Base-by-base conservation (phyloP, 1,140 invertebrate genomes). In the Cydia pomonella region DNA sequence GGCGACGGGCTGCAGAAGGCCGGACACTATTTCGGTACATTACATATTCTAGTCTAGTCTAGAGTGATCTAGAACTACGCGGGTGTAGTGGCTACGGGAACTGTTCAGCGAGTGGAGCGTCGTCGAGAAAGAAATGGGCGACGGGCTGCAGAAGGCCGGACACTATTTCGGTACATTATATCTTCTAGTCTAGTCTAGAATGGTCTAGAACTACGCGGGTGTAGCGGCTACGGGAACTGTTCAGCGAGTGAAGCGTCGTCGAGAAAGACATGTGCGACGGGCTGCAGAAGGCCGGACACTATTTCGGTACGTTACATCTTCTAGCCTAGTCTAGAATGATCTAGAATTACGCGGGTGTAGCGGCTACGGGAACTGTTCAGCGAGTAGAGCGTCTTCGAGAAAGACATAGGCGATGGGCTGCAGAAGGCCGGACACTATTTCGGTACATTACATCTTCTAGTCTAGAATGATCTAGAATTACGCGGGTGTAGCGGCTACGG, bases 31-130 rank as follows among this genome's bases (percentile, higher is more conserved):
- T 93, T 95, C 81, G 93, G 93, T 93, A 80, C 76, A 76, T 76
- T 27, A 69, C 33, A n/a, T n/a, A n/a, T n/a, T n/a, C n/a, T n/a
- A n/a, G n/a, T n/a, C n/a, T n/a, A n/a, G n/a, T n/a, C n/a, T n/a
- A n/a, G n/a, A n/a, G n/a, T n/a, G n/a, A n/a, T n/a, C n/a, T n/a
- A n/a, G n/a, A n/a, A n/a, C n/a, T n/a, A n/a, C n/a, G n/a, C n/a
- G n/a, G n/a, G n/a, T n/a, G n/a, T n/a, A n/a, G n/a, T n/a, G n/a
- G n/a, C 91, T 97, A 97, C 87, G 96, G 97, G 94, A 96, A 74
- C 94, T 97, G 29, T 97, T 97, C 79, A 97, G 96, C 82, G 97
- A 98, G 92, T 97, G 97, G 96, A 97, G 96, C 92, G 96, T 95
- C 23, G 95, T 97, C 75, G 97, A 98, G 85, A 97, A 95, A 84